Conservation (phyloP, 1,140 invertebrate genomes). For the Drosophila bipectinata region DNA sequence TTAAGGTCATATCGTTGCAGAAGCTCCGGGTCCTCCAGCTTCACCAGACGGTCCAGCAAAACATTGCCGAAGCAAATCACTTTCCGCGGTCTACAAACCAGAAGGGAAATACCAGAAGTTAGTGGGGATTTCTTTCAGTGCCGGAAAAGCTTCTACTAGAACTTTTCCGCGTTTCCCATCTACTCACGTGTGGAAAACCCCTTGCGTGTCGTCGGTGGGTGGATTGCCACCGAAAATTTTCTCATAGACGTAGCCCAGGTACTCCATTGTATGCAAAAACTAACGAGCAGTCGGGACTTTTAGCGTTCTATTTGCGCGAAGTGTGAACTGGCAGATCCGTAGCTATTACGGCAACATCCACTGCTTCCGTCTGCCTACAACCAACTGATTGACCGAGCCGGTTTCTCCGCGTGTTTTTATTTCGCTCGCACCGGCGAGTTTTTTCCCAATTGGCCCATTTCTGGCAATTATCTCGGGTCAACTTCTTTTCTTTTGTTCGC, state of each 20-base stretch:
- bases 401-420: slow-evolving; percentile 60
- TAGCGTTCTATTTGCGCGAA: slow-evolving; percentile 32
- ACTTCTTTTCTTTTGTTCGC: slow-evolving; percentile 24
- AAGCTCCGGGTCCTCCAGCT: slow-evolving; percentile 58
- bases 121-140: not conserved
- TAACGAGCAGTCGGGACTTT: slow-evolving; percentile 26
- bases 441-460: slow-evolving; percentile 44
- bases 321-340: not conserved
- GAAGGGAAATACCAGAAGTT: not conserved
- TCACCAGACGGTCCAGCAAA: slow-evolving; percentile 64
- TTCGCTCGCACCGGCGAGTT: slow-evolving; percentile 17
- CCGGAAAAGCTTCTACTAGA: slow-evolving; percentile 3
- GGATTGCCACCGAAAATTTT: slow-evolving; percentile 58
- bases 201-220: slow-evolving; percentile 36
- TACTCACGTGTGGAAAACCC: slow-evolving; percentile 53
- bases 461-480: slow-evolving; percentile 45
- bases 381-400: slow-evolving; percentile 56
- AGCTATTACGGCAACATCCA: slow-evolving; percentile 16
- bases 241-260: slow-evolving; percentile 68
- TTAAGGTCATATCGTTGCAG: slow-evolving; percentile 61
- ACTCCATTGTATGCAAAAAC: slow-evolving; percentile 75
- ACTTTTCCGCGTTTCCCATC: slow-evolving; percentile 3
- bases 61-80: slow-evolving; percentile 81
- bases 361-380: slow-evolving; percentile 52
- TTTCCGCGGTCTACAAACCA: slow-evolving; percentile 67